phyloP scores from a whole-genome alignment of 1,140 invertebrate species.

The Drosophila varians region DNA sequence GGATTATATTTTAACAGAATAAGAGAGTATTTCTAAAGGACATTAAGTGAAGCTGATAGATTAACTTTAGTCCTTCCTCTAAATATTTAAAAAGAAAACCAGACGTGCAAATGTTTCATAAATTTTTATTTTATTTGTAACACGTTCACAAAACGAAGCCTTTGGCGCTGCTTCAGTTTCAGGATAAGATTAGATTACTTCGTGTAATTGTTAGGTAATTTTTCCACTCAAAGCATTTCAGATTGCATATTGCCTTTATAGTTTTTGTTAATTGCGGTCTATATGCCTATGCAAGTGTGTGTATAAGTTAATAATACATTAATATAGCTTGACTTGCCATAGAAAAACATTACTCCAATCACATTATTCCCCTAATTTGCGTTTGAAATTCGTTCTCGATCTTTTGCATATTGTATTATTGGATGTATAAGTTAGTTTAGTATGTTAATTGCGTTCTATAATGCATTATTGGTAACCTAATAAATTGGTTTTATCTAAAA shows the following conservation, averaged over 20 bases:
- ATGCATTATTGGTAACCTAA: conserved; percentile 50
- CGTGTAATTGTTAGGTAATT: conserved; percentile 30
- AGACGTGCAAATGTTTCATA: conserved; percentile 54
- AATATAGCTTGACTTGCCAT: conserved; percentile 41
- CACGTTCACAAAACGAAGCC: conserved; percentile 74
- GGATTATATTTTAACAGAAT: neutral
- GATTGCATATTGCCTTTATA: conserved; percentile 38
- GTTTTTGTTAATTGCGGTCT: conserved; percentile 30
- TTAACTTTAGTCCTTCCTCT: too few relatives aligned
- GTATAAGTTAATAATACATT: conserved; percentile 45
- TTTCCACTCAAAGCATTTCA: conserved; percentile 33
- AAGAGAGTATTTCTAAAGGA: too few relatives aligned
- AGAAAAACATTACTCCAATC: conserved; percentile 21
- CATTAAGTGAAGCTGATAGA: too few relatives aligned
- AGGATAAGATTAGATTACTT: conserved; percentile 40
- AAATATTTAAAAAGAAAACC: neutral
- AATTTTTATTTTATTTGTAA: conserved; percentile 72
- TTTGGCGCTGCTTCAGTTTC: conserved; percentile 70
- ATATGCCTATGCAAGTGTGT: conserved; percentile 28
- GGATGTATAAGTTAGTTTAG: conserved; percentile 30
- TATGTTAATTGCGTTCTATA: conserved; percentile 45
- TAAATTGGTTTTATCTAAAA: conserved; percentile 75
- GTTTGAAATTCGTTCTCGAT: conserved; percentile 32
- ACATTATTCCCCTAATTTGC: conserved; percentile 24
- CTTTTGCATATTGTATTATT: conserved; percentile 21